Base-by-base conservation (phyloP, 2,113 vertebrate genomes). In the Stictonetta naevosa region DNA sequence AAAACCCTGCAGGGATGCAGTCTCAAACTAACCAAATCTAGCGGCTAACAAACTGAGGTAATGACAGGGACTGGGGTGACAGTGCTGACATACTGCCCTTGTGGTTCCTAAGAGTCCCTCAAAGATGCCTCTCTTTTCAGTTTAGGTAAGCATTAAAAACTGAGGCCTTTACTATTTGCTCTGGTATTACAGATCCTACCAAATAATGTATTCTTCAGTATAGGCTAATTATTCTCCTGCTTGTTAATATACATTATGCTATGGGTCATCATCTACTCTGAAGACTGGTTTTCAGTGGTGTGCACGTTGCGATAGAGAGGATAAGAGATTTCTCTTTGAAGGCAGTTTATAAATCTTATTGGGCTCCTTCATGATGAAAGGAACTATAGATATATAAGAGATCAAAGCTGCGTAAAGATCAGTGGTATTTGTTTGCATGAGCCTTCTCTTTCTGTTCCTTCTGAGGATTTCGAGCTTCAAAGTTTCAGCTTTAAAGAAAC, bases 371-470 rank as follows among this genome's bases (percentile, higher is more conserved):
- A 90, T 94, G 95, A 96, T 96, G 96, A 97, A 97, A 94, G 95
- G 95, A 85, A 86, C 88, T 83, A 90, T 86, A 94, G 94, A 96
- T 83, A 96, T 42, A 80, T 93, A 63, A 94, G 93, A 97, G 79
- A 96, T 95, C 95, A 97, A 96, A 97, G 94, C 94, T 74, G 64
- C 77, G 83, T 91, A 56, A 96, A 95, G 95, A 96, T 97, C 93
- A 95, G 93, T 92, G 68, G 92, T 96, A 92, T 97, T 94, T 96
- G 96, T 97, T 97, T 97, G 94, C 93, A 95, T 94, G 92, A 96
- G 79, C 76, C 93, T 96, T 92, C 90, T 94, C 73, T 88, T 95
- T 95, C 85, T 88, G 38, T 68, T 96, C 60, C 73, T 95, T 95
- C 92, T 90, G 83, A 95, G 79, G 85, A 90, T 96, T 96, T 94